phyloP scores from a whole-genome alignment of 1,140 invertebrate species.

The Plodia interpunctella region DNA sequence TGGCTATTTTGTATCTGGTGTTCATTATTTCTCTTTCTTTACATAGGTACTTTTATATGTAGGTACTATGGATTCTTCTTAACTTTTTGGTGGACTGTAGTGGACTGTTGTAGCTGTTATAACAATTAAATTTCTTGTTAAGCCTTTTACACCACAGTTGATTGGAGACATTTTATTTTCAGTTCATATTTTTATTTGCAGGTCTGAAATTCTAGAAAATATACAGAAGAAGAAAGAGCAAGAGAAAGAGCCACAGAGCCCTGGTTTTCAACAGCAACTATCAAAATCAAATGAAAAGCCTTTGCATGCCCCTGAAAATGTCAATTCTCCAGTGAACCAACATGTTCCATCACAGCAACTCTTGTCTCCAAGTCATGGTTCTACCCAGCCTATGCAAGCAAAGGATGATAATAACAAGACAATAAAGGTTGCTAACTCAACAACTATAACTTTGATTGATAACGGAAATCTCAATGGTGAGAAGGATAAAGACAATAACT shows the following conservation, averaged over 20 bases:
- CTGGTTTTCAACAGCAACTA: slow-evolving; percentile 47
- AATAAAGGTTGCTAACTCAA: slow-evolving; percentile 67
- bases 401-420: slow-evolving; percentile 67
- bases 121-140: too few species aligned
- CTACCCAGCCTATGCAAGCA: slow-evolving; percentile 36
- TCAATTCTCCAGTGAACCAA: slow-evolving; percentile 51
- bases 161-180: not conserved
- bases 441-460: slow-evolving; percentile 65
- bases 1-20: too few species aligned
- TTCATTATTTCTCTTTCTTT: too few species aligned
- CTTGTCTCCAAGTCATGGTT: slow-evolving; percentile 45
- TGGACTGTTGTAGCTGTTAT: too few species aligned
- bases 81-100: too few species aligned
- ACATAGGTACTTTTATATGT: too few species aligned
- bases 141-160: not conserved
- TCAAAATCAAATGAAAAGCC: slow-evolving; percentile 51
- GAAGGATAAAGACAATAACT: slow-evolving; percentile 63
- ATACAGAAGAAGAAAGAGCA: slow-evolving; percentile 68
- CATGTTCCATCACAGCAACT: slow-evolving; percentile 60
- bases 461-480: slow-evolving; percentile 52
- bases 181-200: slow-evolving; percentile 34
- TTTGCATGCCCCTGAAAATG: slow-evolving; percentile 40
- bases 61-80: too few species aligned
- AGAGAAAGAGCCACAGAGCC: slow-evolving; percentile 54
- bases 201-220: slow-evolving; percentile 66